Base-by-base conservation (phyloP, 30 jellyfish, hydroid and myxozoan species). In the Chrysaora quinquecirrha region DNA sequence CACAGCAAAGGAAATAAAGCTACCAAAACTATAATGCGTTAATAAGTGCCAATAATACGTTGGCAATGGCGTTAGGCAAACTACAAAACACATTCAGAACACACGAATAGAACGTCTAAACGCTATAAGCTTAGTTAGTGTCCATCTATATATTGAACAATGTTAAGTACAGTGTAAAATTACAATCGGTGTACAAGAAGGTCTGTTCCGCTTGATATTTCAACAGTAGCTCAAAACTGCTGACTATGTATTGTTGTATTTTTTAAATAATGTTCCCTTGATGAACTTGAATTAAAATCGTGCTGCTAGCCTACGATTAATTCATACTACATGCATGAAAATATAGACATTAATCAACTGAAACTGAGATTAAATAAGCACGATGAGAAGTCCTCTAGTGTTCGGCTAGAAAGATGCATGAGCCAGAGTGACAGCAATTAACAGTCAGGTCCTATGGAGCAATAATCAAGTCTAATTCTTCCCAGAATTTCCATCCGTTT, bases 1-100 rank as follows among this genome's bases (percentile, higher is more conserved):
- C 92, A 82, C 85, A 69, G 85, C 79, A 30, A 58, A 82, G 21
- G 73, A 82, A 82, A 80, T 63, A 80, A 76, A 80, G 49, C 48
- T 68, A 70, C 78, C 73, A 82, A 78, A 35, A 47, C 25, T 64
- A 68, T 30, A 67, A 52, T 3, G 68, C 68, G 68, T 46, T 28
- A 49, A 70, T 32, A n/a, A 61, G 76, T 82, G 92, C 92, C 85
- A 69, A 58, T 22, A 43, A 34, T 68, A 56, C 75, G 71, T 48
- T 30, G 23, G 92, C 80, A 70, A 66, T 56, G 12, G 18, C 20
- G 78, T 50, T 68, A 69, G 58, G 73, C 35, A 68, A 69, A 52
- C 29, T 52, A 10, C 29, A 52, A 52, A 52, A 52, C 68, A 20
- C 68, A 52, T 9, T 52, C 25, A 4, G 29, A 52, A 52, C n/a